Evolutionary conservation across 2,113 vertebrate genomes (phyloP).

Genomic region (Desmodus rotundus): DNA sequence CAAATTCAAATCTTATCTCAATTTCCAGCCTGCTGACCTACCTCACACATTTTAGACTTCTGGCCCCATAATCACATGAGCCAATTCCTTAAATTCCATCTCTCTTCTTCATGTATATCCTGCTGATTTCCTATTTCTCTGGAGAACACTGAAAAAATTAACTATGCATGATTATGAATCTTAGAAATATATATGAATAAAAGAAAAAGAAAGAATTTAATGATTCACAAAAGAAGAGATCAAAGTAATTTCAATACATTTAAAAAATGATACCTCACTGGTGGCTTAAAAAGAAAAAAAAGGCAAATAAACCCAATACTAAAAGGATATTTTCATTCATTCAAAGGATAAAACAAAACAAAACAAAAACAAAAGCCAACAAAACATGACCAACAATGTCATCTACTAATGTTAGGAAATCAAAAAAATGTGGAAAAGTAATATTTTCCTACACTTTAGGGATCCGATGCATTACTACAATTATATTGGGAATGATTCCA

Average conservation of each 20-base stretch:
- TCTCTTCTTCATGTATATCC: not conserved
- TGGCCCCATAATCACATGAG: not conserved
- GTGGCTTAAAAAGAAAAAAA: not conserved
- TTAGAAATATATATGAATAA: not conserved
- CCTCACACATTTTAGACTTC: not conserved
- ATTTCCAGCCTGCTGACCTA: not conserved
- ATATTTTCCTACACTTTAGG: not conserved
- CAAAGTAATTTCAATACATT: not conserved
- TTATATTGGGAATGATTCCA: not conserved
- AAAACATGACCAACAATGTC: not conserved
- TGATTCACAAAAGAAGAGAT: not conserved
- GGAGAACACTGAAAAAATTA: not conserved
- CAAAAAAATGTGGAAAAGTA: not conserved
- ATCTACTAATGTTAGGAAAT: not conserved
- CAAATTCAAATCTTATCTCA: not conserved
- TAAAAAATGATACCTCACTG: not conserved
- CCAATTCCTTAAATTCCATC: not conserved
- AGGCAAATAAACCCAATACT: not conserved
- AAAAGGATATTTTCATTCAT: not conserved
- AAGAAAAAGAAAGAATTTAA: not conserved
- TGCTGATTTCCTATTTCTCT: not conserved
- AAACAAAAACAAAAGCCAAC: not conserved
- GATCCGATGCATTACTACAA: not conserved
- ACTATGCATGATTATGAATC: not conserved
- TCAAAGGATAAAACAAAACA: not conserved